Evolutionary conservation across 2,113 vertebrate genomes (phyloP).

Genomic region (Scolopax mira): DNA sequence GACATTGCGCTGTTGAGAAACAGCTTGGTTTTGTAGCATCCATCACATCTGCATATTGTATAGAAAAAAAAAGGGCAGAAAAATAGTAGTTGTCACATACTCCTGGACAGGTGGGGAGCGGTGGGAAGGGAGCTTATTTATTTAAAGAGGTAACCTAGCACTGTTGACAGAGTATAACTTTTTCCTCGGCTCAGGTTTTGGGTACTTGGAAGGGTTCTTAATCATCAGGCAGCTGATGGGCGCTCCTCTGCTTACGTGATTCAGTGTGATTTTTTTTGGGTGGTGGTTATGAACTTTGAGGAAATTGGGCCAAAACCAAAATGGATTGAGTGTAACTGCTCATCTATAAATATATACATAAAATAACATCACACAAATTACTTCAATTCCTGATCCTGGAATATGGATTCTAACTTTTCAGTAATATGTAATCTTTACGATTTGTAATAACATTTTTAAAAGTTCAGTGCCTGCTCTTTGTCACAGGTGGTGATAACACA

Average conservation of each 20-base stretch:
- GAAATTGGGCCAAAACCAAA: background rate
- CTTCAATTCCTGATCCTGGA: background rate
- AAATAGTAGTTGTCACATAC: background rate
- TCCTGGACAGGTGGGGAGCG: background rate
- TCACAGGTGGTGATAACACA: constrained; percentile 26
- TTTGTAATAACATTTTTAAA: constrained; percentile 32
- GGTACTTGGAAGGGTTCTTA: background rate
- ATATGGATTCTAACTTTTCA: constrained; percentile 17
- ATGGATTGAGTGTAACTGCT: background rate
- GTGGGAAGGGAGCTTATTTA: background rate
- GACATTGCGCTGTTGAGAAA: background rate
- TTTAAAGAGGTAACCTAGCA: background rate
- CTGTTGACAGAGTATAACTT: background rate
- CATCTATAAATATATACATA: constrained; percentile 50
- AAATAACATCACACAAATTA: background rate
- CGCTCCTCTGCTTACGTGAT: background rate
- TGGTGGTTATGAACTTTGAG: background rate
- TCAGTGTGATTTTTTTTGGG: background rate
- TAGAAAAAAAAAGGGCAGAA: background rate
- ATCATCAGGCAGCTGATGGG: background rate
- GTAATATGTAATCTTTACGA: background rate
- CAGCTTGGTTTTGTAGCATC: background rate
- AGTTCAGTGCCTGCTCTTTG: constrained; percentile 34
- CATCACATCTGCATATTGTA: background rate
- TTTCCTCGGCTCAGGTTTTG: background rate